Evolutionary conservation across 2,888 invertebrate species (phyloP).

Genomic region (Apocheima hispidaria): DNA sequence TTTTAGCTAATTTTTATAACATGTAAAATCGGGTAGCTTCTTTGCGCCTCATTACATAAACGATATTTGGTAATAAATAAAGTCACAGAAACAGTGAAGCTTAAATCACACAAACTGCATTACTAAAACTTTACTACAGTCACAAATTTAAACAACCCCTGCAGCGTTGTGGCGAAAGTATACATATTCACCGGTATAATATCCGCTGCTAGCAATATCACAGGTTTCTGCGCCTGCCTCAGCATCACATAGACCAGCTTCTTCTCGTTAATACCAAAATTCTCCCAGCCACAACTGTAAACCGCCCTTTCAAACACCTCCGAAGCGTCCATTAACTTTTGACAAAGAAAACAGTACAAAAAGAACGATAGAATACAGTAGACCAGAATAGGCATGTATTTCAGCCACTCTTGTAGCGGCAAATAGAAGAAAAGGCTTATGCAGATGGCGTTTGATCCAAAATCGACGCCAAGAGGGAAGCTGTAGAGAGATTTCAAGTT

Average conservation of each 20-base stretch:
- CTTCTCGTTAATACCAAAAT: constrained; percentile 63
- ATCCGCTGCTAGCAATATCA: constrained; percentile 69
- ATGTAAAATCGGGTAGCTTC: too few relatives aligned
- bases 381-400: constrained; percentile 63
- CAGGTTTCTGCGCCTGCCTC: constrained; percentile 66
- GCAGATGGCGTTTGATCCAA: constrained; percentile 68
- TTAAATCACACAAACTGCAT: background rate
- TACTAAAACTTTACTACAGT: constrained; percentile 62
- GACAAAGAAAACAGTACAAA: constrained; percentile 73
- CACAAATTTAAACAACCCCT: constrained; percentile 73
- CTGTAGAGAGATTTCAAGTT: constrained; percentile 67
- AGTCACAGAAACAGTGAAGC: too few relatives aligned
- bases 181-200: constrained; percentile 76
- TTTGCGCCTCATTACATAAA: too few relatives aligned
- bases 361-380: constrained; percentile 73
- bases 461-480: constrained; percentile 71
- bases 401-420: constrained; percentile 62
- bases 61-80: too few relatives aligned
- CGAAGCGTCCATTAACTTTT: constrained; percentile 68
- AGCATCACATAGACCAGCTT: constrained; percentile 66
- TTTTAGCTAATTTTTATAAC: too few relatives aligned
- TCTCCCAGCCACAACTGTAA: constrained; percentile 78
- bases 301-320: constrained; percentile 68
- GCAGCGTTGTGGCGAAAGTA: constrained; percentile 73
- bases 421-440: constrained; percentile 70